These are phyloP conservation scores for Micrasema minimum DNA, from an alignment of 1,140 invertebrate genomes.

Conservation along the genomic window DNA sequence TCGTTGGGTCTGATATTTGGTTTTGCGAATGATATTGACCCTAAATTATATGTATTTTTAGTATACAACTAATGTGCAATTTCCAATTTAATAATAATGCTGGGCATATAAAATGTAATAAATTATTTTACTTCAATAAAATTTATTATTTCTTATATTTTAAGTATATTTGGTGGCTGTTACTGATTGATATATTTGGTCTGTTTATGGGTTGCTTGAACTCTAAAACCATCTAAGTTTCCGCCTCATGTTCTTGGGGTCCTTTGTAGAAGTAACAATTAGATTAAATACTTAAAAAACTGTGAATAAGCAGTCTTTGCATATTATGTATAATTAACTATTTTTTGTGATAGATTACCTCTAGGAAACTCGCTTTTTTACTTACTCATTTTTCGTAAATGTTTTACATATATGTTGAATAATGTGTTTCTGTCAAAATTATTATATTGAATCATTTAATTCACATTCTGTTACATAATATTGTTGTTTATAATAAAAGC, in stretches of 20 bases:
- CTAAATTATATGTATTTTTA: conserved; percentile 18
- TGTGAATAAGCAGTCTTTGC: too few species aligned
- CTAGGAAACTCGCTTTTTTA: conserved; percentile 43
- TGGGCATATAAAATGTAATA: conserved; percentile 18
- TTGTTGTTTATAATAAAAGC: conserved; percentile 54
- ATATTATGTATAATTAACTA: conserved; percentile 38
- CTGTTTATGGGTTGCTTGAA: too few species aligned
- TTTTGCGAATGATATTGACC: conserved; percentile 18
- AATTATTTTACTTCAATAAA: too few species aligned
- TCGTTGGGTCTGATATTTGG: conserved; percentile 26
- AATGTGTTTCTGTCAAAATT: conserved; percentile 39
- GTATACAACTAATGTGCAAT: conserved; percentile 17
- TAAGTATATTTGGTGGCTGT: conserved; percentile 20
- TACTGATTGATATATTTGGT: too few species aligned
- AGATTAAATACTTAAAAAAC: too few species aligned
- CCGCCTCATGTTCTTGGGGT: too few species aligned
- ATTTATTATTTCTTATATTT: conserved; percentile 4
- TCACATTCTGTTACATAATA: conserved; percentile 48
- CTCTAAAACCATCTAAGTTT: too few species aligned
- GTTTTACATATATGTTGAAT: conserved; percentile 22
- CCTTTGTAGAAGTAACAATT: too few species aligned
- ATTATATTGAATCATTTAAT: conserved; percentile 45
- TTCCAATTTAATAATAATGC: conserved; percentile 11
- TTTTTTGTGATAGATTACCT: conserved; percentile 48
- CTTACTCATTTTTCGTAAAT: conserved; percentile 41